Percentiles rank a stretch among this genome's conserved stretches.
These are phyloP conservation scores for Dendrolimus houi DNA, from an alignment of 2,888 invertebrate species.

Conservation along the genomic window DNA sequence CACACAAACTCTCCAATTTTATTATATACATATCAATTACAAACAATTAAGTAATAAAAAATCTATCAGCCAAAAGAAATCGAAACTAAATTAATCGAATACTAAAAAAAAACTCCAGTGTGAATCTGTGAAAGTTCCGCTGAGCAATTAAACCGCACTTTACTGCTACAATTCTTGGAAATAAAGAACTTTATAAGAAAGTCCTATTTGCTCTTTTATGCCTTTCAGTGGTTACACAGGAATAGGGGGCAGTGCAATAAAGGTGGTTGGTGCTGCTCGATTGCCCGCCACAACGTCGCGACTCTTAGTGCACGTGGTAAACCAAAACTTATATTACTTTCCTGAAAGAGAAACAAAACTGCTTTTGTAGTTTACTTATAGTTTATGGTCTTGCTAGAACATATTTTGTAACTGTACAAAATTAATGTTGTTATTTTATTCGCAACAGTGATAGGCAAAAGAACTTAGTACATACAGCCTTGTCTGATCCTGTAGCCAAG, in stretches of 20 bases:
- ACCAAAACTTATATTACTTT: conserved; percentile 30
- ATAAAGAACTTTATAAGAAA: conserved; percentile 67
- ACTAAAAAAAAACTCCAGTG: conserved; percentile 41
- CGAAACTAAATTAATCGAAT: conserved; percentile 58
- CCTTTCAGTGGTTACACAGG: conserved; percentile 42
- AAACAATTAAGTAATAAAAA: neutral
- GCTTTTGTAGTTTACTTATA: neutral
- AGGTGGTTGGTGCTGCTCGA: conserved; percentile 40
- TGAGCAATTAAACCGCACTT: conserved; percentile 71
- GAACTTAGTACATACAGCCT: no score
- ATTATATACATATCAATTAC: no score
- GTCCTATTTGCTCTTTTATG: conserved; percentile 58
- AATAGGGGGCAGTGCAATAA: conserved; percentile 47
- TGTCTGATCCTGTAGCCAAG: no score
- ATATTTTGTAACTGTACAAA: no score
- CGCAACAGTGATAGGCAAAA: no score
- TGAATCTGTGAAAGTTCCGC: conserved; percentile 50
- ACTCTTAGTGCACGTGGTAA: conserved; percentile 17
- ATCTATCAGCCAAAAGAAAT: conserved; percentile 31
- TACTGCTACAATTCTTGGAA: conserved; percentile 65
- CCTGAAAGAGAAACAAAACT: conserved; percentile 1
- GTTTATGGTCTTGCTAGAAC: neutral
- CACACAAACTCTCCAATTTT: no score
- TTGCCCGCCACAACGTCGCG: conserved; percentile 23
- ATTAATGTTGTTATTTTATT: no score